Conservation (phyloP, 2,797 vertebrate species). For the Erethizon dorsatum region DNA sequence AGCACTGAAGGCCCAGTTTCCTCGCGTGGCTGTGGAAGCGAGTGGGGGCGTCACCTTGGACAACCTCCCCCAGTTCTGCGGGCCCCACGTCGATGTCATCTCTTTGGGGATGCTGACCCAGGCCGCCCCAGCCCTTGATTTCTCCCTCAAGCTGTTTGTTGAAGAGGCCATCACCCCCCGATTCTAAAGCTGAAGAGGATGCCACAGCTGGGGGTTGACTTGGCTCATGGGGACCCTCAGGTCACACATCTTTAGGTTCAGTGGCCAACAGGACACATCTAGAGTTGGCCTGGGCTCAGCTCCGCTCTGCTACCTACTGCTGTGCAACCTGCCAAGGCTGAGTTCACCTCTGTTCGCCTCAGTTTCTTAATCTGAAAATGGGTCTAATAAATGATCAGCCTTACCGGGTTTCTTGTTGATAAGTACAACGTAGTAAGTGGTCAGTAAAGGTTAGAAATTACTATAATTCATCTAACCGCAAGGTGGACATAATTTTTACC, state of each 20-base stretch:
- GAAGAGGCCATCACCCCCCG: neutral
- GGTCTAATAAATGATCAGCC: constrained; percentile 44
- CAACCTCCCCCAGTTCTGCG: constrained; percentile 89
- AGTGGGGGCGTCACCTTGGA: constrained; percentile 92
- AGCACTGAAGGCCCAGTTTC: constrained; percentile 89
- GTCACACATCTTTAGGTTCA: neutral
- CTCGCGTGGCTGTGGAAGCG: constrained; percentile 90
- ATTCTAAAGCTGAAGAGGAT: neutral
- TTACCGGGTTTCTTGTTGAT: neutral
- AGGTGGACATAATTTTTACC: neutral
- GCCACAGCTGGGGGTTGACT: rapidly evolving
- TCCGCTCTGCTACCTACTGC: neutral
- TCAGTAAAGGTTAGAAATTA: constrained; percentile 17
- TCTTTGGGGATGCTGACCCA: constrained; percentile 94
- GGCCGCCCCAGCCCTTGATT: constrained; percentile 92
- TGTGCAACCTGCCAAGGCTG: neutral
- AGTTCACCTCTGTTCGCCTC: neutral
- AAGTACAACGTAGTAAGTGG: neutral
- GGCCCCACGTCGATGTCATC: constrained; percentile 91
- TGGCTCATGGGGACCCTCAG: neutral
- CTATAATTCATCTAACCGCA: neutral
- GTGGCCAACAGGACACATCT: neutral
- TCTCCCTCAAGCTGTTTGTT: constrained; percentile 92
- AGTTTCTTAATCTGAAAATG: constrained; percentile 56
- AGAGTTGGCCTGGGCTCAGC: neutral